Percentiles rank a stretch among this genome's conserved stretches.
phyloP scores from a whole-genome alignment of 2,113 vertebrate species.

The Brachypodius melanocephalos region DNA sequence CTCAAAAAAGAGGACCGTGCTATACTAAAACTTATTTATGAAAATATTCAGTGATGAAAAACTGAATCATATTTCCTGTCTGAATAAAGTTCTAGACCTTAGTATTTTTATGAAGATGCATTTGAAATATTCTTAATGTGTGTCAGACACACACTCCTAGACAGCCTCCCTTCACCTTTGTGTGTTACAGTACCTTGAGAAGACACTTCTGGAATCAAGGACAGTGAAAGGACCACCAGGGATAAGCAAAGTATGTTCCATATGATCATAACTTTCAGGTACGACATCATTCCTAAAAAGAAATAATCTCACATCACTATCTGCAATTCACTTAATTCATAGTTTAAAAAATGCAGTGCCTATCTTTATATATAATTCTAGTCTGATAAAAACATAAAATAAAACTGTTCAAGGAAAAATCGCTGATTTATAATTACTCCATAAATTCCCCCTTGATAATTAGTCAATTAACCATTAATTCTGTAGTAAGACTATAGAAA shows the following conservation, averaged over 20 bases:
- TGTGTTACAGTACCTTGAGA: constrained; percentile 72
- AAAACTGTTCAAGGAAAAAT: neutral
- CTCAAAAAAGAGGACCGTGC: neutral
- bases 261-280: constrained; percentile 50
- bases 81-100: neutral
- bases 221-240: constrained; percentile 49
- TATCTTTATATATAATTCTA: neutral
- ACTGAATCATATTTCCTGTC: neutral
- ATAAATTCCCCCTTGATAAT: neutral
- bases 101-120: neutral
- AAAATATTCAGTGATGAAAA: neutral
- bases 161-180: neutral
- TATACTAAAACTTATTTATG: neutral
- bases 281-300: constrained; percentile 28
- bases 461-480: neutral
- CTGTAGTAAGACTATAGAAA: neutral
- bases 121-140: neutral
- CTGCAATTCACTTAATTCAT: neutral
- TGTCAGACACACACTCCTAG: neutral
- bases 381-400: neutral
- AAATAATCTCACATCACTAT: neutral
- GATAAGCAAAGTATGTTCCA: constrained; percentile 52
- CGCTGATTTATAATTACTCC: neutral
- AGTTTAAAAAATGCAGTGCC: neutral
- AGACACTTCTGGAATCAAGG: constrained; percentile 60